Evolutionary conservation across 2,888 invertebrate genomes (phyloP).

Genomic region (Conchocele bisecta): DNA sequence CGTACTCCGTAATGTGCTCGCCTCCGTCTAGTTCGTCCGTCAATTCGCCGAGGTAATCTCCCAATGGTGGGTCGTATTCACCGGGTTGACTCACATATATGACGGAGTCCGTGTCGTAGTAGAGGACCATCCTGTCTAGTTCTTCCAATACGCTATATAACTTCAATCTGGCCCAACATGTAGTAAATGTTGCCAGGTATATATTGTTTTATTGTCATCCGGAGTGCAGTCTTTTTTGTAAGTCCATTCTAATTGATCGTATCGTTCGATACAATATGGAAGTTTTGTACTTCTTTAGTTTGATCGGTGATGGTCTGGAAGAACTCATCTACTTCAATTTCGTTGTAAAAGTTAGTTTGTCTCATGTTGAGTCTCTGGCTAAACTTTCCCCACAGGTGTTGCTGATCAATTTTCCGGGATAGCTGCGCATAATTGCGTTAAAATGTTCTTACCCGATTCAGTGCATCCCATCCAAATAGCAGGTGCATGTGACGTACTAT

Average conservation of each 20-base stretch:
- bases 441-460: no score
- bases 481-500: no score
- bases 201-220: conserved; percentile 36
- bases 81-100: conserved; percentile 19
- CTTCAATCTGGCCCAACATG: conserved; percentile 45
- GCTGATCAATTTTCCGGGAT: no score
- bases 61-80: conserved; percentile 59
- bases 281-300: conserved; percentile 14
- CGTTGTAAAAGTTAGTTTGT: conserved; percentile 32
- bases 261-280: conserved; percentile 26
- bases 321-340: conserved; percentile 21
- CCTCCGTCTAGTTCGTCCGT: conserved; percentile 76
- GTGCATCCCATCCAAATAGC: no score
- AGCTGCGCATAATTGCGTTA: no score
- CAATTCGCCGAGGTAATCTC: conserved; percentile 76
- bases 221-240: conserved; percentile 36
- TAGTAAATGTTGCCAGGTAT: conserved; percentile 41
- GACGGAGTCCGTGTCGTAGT: conserved; percentile 39
- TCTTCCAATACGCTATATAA: conserved; percentile 38
- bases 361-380: conserved; percentile 35
- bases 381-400: conserved; percentile 48
- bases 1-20: conserved; percentile 60
- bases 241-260: conserved; percentile 42
- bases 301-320: conserved; percentile 34
- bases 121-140: conserved; percentile 23